Base-by-base conservation (phyloP, 2,888 invertebrate species). In the Hipparchia semele region DNA sequence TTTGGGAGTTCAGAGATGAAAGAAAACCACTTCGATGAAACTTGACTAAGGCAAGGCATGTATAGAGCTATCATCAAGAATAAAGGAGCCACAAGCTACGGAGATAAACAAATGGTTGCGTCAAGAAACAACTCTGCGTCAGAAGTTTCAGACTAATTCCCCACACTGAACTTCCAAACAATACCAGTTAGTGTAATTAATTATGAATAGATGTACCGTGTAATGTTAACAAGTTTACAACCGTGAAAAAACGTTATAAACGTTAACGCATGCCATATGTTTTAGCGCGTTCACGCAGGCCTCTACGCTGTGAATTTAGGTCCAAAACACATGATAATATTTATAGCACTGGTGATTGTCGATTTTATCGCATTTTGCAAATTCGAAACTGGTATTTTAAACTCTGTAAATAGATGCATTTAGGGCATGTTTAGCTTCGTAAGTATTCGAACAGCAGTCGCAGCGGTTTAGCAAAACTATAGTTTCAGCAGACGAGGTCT, bases 271-370 rank as follows among this genome's bases (percentile, higher is more conserved):
- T 56, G 56, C 67, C 67, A 67, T 56, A 46, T 46, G 56, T 58
- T 65, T 51, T 46, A 58, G n/a, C n/a, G 66, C n/a, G 56, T 67
- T 45, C 9, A 45, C 67, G 13, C 10, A 58, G 8, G 65, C 51
- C 53, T 51, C 45, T 13, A 49, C 6, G 64, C 66, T 56, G 67
- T 58, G 69, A 65, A 73, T 73, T 73, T 72, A 70, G 64, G 74
- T 67, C 68, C 67, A 70, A 68, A 76, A 70, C 68, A 53, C 39
- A 60, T 10, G 39, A 60, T 7, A 13, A 2, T 54, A 6, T 6
- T 54, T 13, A 1, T 5, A 6, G 54, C 54, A 54, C n/a, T n/a
- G 54, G 54, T 6, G n/a, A 54, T n/a, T 4, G n/a, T 54, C 54
- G 6, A 54, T 54, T 54, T 54, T 12, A n/a, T 54, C 54, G 54